A percentile compares a stretch with the other conserved stretches of the same genome.
These are phyloP conservation scores for Eupeodes corollae DNA, from an alignment of 1,140 invertebrate genomes.

Conservation along the genomic window DNA sequence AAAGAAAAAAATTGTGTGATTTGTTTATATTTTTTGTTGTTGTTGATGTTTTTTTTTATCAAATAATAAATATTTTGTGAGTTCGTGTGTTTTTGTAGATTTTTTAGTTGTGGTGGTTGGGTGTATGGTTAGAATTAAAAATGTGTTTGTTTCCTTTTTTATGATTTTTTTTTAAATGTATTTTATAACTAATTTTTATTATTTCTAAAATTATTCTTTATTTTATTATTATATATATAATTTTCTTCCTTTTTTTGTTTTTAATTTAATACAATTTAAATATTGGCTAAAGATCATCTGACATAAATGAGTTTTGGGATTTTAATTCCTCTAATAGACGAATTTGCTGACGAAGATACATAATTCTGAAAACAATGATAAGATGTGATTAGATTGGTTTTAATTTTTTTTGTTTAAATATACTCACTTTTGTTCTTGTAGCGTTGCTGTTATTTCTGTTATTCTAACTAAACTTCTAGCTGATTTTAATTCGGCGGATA, in stretches of 20 bases:
- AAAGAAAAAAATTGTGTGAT: too few species aligned
- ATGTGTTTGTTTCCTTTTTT: not conserved
- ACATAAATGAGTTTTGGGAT: conserved; percentile 75
- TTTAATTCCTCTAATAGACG: conserved; percentile 79
- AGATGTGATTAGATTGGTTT: not conserved
- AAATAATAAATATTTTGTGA: too few species aligned
- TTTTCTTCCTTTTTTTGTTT: not conserved
- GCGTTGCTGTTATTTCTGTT: conserved; percentile 90
- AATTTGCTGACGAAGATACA: conserved; percentile 84
- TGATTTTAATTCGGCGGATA: conserved; percentile 89
- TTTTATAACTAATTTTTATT: not conserved
- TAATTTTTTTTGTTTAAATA: not conserved
- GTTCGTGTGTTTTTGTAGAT: too few species aligned
- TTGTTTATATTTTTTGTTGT: too few species aligned
- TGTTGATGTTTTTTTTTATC: too few species aligned
- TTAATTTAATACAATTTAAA: conserved; percentile 5
- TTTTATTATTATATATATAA: conserved; percentile 2
- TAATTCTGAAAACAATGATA: conserved; percentile 51
- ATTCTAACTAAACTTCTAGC: conserved; percentile 85
- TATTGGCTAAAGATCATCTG: conserved; percentile 35
- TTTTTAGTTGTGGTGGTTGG: not conserved
- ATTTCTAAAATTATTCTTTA: not conserved
- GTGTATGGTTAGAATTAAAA: not conserved
- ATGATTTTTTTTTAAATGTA: not conserved
- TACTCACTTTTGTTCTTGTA: conserved; percentile 89